Evolutionary conservation across 2,113 vertebrate genomes (phyloP).

Genomic region (Odocoileus hemionus): DNA sequence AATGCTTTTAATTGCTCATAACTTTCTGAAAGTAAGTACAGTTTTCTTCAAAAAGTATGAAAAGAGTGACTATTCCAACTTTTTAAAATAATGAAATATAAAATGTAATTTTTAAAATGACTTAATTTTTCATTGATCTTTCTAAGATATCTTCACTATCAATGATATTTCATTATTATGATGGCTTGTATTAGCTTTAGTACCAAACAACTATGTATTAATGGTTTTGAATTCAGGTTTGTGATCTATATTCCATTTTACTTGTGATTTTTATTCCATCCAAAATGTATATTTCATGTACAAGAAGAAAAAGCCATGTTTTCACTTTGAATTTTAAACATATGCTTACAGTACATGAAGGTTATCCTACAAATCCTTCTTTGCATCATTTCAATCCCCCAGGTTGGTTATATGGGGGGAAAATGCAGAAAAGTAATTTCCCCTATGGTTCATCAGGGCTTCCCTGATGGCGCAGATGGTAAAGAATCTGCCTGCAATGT

Average conservation of each 20-base stretch:
- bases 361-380: not conserved
- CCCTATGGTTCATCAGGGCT: not conserved
- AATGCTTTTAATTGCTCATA: not conserved
- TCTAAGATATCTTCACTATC: not conserved
- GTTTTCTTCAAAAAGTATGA: not conserved
- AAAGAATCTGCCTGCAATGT: not conserved
- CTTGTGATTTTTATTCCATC: conserved; percentile 5
- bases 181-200: not conserved
- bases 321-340: conserved; percentile 49
- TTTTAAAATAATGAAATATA: not conserved
- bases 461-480: not conserved
- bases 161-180: not conserved
- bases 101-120: not conserved
- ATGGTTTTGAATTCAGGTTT: not conserved
- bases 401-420: not conserved
- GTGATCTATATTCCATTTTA: conserved; percentile 3
- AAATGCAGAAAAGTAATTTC: not conserved
- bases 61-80: not conserved
- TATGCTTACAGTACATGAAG: not conserved
- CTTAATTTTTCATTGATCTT: not conserved
- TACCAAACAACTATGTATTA: not conserved
- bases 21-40: not conserved
- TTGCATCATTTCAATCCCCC: not conserved
- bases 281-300: conserved; percentile 3
- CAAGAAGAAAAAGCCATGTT: conserved; percentile 44